Conservation (phyloP, 2,888 invertebrate genomes). For the Ectemnius continuus region DNA sequence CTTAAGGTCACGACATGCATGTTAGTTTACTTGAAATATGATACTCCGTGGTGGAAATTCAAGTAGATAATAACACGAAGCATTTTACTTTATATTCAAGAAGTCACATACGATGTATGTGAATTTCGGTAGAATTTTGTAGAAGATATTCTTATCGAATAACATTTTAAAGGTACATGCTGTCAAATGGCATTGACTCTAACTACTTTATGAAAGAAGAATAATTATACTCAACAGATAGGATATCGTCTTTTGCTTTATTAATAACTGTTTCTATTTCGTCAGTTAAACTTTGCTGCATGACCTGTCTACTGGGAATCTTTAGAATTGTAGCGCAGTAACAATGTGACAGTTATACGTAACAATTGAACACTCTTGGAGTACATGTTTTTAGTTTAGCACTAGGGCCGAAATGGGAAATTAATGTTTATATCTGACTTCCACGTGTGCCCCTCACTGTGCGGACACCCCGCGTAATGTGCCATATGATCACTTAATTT, state of each 20-base stretch:
- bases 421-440: constrained; percentile 33
- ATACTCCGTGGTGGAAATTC: too few relatives aligned
- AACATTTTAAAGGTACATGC: not conserved
- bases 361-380: constrained; percentile 40
- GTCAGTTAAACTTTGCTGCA: constrained; percentile 37
- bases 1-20: too few relatives aligned
- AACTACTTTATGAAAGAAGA: constrained; percentile 10
- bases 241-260: constrained; percentile 41
- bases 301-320: constrained; percentile 53
- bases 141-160: too few relatives aligned
- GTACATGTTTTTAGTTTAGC: constrained; percentile 25
- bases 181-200: not conserved
- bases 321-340: constrained; percentile 58
- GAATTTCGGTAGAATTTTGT: too few relatives aligned
- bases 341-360: constrained; percentile 42
- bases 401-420: constrained; percentile 47
- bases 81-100: too few relatives aligned
- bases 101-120: too few relatives aligned
- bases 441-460: constrained; percentile 25
- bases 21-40: too few relatives aligned
- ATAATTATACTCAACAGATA: constrained; percentile 32
- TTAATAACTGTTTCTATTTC: constrained; percentile 36
- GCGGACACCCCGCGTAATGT: constrained; percentile 57
- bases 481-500: constrained; percentile 32
- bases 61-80: too few relatives aligned